A percentile compares a stretch with the other conserved stretches of the same genome.
Conservation (phyloP, 2,797 vertebrate genomes). For the Sebastolobus altivelis region DNA sequence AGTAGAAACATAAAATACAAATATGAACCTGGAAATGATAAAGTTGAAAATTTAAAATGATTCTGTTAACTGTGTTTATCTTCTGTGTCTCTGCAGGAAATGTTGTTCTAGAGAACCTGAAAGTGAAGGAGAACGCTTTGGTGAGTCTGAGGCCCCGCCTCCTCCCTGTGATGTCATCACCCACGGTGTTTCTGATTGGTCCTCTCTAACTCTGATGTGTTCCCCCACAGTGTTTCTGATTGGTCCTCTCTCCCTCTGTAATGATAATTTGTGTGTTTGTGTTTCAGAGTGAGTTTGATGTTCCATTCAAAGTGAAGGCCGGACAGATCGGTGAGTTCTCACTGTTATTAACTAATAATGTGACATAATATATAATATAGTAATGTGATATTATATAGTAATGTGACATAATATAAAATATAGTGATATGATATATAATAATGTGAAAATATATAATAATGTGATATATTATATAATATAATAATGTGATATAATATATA, state of each 20-base stretch:
- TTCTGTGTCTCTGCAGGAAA: conserved; percentile 86
- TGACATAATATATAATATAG: background rate
- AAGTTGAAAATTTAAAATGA: too few relatives aligned
- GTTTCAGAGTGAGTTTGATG: conserved; percentile 91
- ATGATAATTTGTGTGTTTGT: background rate
- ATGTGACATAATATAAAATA: background rate
- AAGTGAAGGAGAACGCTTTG: conserved; percentile 96
- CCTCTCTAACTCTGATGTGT: background rate
- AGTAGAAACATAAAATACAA: too few relatives aligned
- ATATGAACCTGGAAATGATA: too few relatives aligned
- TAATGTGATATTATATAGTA: background rate
- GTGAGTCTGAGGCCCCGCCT: conserved; percentile 80
- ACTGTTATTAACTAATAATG: background rate
- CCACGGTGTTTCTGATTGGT: background rate
- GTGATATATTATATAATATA: too few relatives aligned
- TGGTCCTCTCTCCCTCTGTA: background rate
- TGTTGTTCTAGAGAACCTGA: conserved; percentile 94
- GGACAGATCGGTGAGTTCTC: conserved; percentile 93
- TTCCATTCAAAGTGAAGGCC: conserved; percentile 95
- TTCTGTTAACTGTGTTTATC: background rate
- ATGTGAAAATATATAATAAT: background rate
- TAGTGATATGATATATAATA: background rate
- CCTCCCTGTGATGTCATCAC: background rate
- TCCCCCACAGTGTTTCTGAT: background rate
- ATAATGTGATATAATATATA: too few relatives aligned